Evolutionary conservation across 2,888 invertebrate genomes (phyloP), one percentile per base, ranked within the genome.

Genomic region (Synergus gifuensis): DNA sequence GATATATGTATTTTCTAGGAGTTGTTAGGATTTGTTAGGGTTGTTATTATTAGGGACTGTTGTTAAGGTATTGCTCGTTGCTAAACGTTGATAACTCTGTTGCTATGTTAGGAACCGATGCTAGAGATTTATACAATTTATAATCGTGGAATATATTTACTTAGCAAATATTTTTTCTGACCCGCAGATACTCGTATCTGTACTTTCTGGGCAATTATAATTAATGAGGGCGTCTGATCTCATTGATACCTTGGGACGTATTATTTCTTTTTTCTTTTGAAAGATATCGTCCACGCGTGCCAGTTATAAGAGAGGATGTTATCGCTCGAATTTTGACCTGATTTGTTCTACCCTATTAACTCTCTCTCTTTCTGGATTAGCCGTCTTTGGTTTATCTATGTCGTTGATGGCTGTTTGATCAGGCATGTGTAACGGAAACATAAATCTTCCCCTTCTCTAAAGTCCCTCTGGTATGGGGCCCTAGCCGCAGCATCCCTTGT

Each of bases 141-240:
- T 36, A 63, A 36, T 63, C 28, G 63, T 28, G 36, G 36, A 63
- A 63, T 28, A 5, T 22, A 63, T 4, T 63, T 36, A 2, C 36
- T 63, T 63, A 1, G 2, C 12, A 2, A 28, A 28, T 28, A n/a
- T 44, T 44, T 44, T 0, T 54, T 54, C n/a, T n/a, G 54, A 9
- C n/a, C 42, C 42, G 5, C 14, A 18, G 44, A 67, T 67, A 67
- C 18, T 42, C 44, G 14, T 67, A 67, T 46, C 18, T 67, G n/a
- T 67, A 67, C 42, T 66, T 67, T 44, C 67, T 67, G 44, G 46
- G 67, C 67, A 67, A 67, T 67, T 67, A 67, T 44, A 67, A 67
- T 67, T 67, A 67, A 67, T 18, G 67, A 44, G 44, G n/a, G 42
- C 4, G n/a, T 66, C 42, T 42, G 44, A 67, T 67, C 67, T 67